A percentile compares a stretch with the other conserved stretches of the same genome.
Evolutionary conservation across 1,140 invertebrate species (phyloP).

Genomic region (Scaptomyza graminum): DNA sequence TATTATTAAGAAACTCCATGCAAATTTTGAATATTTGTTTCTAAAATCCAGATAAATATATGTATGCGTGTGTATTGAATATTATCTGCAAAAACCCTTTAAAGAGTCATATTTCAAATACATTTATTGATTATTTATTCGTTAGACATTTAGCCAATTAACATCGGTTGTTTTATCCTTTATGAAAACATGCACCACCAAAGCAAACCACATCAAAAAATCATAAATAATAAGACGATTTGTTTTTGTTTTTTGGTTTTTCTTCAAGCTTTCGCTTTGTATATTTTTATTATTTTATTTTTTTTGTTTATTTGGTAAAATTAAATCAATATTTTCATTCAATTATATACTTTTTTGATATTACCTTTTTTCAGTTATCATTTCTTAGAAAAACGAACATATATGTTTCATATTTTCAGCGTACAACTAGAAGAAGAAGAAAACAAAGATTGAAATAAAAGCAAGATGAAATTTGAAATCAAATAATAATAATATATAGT

Average conservation of each 20-base stretch:
- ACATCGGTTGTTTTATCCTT: background rate
- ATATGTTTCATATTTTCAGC: slow-evolving; percentile 80
- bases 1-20: background rate
- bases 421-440: slow-evolving; percentile 80
- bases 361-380: slow-evolving; percentile 80
- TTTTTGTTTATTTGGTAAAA: slow-evolving; percentile 78
- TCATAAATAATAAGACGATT: slow-evolving; percentile 26
- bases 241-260: slow-evolving; percentile 5
- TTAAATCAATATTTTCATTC: slow-evolving; percentile 81
- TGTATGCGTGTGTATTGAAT: background rate
- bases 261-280: slow-evolving; percentile 58
- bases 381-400: slow-evolving; percentile 81
- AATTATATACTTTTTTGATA: slow-evolving; percentile 69
- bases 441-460: slow-evolving; percentile 70
- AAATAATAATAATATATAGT: slow-evolving; percentile 40
- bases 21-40: background rate
- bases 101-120: background rate
- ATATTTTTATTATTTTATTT: slow-evolving; percentile 53
- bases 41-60: background rate
- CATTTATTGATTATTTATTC: slow-evolving; percentile 1
- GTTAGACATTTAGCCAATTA: background rate
- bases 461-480: slow-evolving; percentile 59
- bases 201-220: slow-evolving; percentile 8
- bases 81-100: too few relatives aligned
- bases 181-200: background rate